These are phyloP conservation scores for Diuraphis noxia DNA, from an alignment of 1,140 invertebrate genomes.

Conservation along the genomic window DNA sequence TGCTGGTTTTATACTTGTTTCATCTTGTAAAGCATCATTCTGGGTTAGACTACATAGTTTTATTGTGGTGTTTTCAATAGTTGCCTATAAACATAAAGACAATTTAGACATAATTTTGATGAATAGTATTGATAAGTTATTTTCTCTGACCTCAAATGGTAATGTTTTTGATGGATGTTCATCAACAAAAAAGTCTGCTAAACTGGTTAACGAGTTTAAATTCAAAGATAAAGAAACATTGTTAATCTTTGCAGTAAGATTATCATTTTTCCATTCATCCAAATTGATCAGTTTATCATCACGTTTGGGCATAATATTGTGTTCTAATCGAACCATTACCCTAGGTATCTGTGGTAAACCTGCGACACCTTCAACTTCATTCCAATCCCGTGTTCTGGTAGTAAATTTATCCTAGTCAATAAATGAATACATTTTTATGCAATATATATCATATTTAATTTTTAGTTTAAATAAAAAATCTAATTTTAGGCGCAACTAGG, in stretches of 20 bases:
- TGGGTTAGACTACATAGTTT: neutral
- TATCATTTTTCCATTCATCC: conserved; percentile 60
- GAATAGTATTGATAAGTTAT: neutral
- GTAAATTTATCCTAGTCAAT: conserved; percentile 71
- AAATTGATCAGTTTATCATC: conserved; percentile 56
- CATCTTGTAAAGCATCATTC: conserved; percentile 22
- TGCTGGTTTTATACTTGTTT: conserved; percentile 17
- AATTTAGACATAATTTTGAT: neutral
- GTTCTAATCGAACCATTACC: conserved; percentile 68
- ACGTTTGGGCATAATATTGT: conserved; percentile 63
- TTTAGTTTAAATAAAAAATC: neutral
- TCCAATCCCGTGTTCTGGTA: conserved; percentile 72
- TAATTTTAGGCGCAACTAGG: conserved; percentile 21
- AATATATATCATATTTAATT: neutral
- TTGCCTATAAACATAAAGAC: conserved; percentile 25
- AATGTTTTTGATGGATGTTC: conserved; percentile 42
- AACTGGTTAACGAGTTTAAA: conserved; percentile 77
- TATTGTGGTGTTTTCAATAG: conserved; percentile 34
- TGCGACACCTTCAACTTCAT: conserved; percentile 65
- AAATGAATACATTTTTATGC: conserved; percentile 48
- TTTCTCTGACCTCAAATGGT: conserved; percentile 2
- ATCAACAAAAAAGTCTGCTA: conserved; percentile 69
- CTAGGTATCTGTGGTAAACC: conserved; percentile 58
- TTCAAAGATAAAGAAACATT: conserved; percentile 73
- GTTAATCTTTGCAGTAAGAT: conserved; percentile 68